Conservation (phyloP, 2,888 invertebrate genomes). For the Dicycla oo region DNA sequence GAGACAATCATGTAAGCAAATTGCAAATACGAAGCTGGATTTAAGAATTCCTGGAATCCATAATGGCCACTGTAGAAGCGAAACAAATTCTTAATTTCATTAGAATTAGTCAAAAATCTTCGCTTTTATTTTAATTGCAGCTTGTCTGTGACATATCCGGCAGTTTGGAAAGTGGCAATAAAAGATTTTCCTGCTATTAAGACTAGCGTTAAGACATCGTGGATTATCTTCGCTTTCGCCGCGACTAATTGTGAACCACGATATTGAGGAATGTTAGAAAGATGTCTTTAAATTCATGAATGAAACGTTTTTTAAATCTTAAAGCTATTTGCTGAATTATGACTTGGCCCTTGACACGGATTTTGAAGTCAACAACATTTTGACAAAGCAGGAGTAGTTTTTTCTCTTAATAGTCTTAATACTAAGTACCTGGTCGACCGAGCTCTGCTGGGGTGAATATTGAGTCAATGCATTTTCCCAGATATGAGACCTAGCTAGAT, state of each 20-base stretch:
- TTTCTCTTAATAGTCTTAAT: not conserved
- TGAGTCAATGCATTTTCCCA: too few species aligned
- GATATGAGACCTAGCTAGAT: too few species aligned
- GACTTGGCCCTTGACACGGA: not conserved
- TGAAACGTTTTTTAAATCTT: not conserved
- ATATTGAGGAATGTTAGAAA: conserved; percentile 15
- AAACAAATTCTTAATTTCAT: conserved; percentile 44
- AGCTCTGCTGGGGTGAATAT: too few species aligned
- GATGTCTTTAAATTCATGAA: not conserved
- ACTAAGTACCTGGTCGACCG: too few species aligned
- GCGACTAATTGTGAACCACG: conserved; percentile 51
- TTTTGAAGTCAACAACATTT: not conserved
- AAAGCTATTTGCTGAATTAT: not conserved
- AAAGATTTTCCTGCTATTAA: conserved; percentile 29
- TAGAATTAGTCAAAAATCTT: conserved; percentile 8
- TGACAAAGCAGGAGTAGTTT: not conserved
- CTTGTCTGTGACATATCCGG: conserved; percentile 28
- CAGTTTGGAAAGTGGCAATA: conserved; percentile 45
- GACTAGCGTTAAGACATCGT: conserved; percentile 29
- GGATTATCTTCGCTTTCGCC: conserved; percentile 55
- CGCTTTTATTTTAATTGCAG: conserved; percentile 49
- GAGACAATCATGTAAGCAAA: not conserved
- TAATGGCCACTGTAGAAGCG: conserved; percentile 21
- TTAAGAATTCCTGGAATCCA: conserved; percentile 8
- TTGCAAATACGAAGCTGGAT: not conserved